A percentile compares a stretch with the other conserved stretches of the same genome.
phyloP scores from a whole-genome alignment of 2,797 vertebrate genomes.

The Enteromius thamalakanensis region DNA sequence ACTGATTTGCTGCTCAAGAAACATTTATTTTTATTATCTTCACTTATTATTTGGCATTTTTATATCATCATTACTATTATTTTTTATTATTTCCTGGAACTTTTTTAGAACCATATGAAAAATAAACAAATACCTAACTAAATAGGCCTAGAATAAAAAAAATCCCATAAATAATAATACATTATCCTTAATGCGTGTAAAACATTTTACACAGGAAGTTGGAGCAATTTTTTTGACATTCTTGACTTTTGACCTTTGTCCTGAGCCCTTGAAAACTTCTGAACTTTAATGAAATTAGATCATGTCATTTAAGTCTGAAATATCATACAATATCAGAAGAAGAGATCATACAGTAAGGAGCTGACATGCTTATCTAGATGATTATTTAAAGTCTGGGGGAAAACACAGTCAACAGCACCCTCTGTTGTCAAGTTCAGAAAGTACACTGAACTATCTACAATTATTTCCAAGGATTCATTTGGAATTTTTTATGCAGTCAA shows the following conservation, averaged over 20 bases:
- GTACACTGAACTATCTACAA: constrained; percentile 9
- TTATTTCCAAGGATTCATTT: neutral
- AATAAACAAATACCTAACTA: no score
- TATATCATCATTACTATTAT: no score
- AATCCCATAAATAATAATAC: neutral
- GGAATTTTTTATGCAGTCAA: neutral
- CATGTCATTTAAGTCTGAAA: neutral
- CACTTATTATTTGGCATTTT: no score
- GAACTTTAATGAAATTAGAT: neutral
- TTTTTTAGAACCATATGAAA: neutral
- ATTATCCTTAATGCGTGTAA: neutral
- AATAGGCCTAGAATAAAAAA: no score
- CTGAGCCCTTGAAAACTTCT: neutral
- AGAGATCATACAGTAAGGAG: neutral
- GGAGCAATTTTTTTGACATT: neutral
- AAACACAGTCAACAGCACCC: constrained; percentile 36
- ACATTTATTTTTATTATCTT: no score
- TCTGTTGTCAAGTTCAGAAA: constrained; percentile 10
- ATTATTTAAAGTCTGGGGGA: neutral
- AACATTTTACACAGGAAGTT: neutral
- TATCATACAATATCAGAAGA: neutral
- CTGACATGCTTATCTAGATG: neutral
- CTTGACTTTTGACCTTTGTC: neutral
- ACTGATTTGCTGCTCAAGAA: no score
- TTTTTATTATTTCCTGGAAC: no score